Evolutionary conservation across 1,140 invertebrate genomes (phyloP).

Genomic region (Pseudomyrmex sp.): DNA sequence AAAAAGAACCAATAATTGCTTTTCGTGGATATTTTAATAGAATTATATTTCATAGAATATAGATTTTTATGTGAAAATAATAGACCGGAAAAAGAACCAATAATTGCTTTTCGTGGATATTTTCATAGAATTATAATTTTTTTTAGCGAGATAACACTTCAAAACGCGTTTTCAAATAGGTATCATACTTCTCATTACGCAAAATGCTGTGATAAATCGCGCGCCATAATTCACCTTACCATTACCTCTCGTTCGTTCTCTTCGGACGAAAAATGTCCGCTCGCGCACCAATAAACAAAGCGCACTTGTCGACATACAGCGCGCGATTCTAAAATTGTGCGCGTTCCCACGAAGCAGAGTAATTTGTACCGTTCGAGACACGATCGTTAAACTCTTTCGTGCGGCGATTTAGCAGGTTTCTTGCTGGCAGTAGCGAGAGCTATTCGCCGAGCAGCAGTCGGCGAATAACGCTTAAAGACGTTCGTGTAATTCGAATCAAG

Average conservation of each 20-base stretch:
- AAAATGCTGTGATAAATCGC: slow-evolving; percentile 34
- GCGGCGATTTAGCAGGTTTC: slow-evolving; percentile 64
- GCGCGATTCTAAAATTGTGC: slow-evolving; percentile 56
- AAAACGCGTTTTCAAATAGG: slow-evolving; percentile 6
- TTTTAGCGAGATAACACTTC: neutral
- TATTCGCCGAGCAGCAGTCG: slow-evolving; percentile 5
- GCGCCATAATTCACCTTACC: slow-evolving; percentile 10
- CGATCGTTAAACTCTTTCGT: slow-evolving; percentile 66
- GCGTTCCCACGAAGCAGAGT: slow-evolving; percentile 66
- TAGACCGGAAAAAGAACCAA: too few relatives aligned
- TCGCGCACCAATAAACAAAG: slow-evolving; percentile 43
- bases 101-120: too few relatives aligned
- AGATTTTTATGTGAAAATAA: neutral
- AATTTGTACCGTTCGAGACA: slow-evolving; percentile 66
- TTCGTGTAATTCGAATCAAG: slow-evolving; percentile 45
- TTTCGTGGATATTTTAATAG: neutral
- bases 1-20: too few relatives aligned
- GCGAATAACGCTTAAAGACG: slow-evolving; percentile 1
- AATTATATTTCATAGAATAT: neutral
- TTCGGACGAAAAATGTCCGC: slow-evolving; percentile 16
- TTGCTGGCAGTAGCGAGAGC: slow-evolving; percentile 35
- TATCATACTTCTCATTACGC: slow-evolving; percentile 17
- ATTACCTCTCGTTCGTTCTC: slow-evolving; percentile 18
- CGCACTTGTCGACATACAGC: slow-evolving; percentile 9
- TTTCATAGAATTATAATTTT: neutral